A percentile compares a stretch with the other conserved stretches of the same genome.
Conservation (phyloP, 2,113 vertebrate genomes). For the Baryphthengus martii region DNA sequence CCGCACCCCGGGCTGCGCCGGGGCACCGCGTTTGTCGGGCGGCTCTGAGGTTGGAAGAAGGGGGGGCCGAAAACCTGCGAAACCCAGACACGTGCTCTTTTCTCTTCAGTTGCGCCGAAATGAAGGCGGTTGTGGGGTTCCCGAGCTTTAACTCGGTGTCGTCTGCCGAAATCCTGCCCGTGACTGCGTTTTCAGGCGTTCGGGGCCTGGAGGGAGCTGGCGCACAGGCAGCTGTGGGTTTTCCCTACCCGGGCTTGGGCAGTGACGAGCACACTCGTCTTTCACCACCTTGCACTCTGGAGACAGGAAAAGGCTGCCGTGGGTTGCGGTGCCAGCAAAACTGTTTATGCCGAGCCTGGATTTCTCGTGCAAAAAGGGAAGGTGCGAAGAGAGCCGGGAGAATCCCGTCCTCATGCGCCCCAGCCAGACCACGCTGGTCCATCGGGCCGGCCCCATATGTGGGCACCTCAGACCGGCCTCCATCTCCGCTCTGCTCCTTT, state of each 20-base stretch:
- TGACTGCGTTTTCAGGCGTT: background rate
- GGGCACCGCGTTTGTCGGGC: background rate
- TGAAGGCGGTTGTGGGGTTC: background rate
- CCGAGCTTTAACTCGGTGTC: background rate
- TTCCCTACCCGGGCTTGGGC: background rate
- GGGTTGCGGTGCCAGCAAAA: background rate
- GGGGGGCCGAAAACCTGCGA: background rate
- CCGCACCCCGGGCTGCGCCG: background rate
- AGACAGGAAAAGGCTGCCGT: background rate
- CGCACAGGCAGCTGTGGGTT: background rate
- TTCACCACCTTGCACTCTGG: background rate
- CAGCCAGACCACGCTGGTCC: background rate
- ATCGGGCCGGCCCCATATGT: accelerated
- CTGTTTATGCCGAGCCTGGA: background rate
- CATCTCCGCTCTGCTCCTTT: background rate
- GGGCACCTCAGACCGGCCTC: accelerated
- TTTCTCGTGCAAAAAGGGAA: background rate
- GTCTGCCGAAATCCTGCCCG: background rate
- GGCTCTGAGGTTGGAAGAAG: accelerated
- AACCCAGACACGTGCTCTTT: background rate
- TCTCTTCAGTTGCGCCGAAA: background rate
- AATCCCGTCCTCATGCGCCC: accelerated
- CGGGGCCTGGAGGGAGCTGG: background rate
- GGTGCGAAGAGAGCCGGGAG: background rate
- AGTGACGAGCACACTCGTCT: accelerated